Evolutionary conservation across 2,113 vertebrate species (phyloP), one percentile per base, ranked within the genome.

Genomic region (Serilophus lunatus): DNA sequence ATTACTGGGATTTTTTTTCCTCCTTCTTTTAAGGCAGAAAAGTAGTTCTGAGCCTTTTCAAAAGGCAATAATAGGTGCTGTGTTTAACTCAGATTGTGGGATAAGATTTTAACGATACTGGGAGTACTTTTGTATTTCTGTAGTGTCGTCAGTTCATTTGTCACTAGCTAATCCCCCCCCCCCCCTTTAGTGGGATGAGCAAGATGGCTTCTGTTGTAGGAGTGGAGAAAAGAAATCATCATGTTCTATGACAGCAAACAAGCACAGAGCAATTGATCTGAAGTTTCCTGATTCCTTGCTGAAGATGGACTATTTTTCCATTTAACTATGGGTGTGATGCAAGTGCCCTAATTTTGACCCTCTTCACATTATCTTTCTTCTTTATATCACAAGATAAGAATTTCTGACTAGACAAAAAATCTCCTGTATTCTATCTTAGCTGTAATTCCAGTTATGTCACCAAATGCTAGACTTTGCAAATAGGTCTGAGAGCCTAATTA

Each of bases 31-130:
- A 42, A 91, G 53, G 31, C 18, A 64, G 31, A 36, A 61, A 61
- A 69, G 36, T 65, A 54, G 47, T 88, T 92, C 31, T 60, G 59
- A 93, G 33, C 40, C 51, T 70, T 91, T 92, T 90, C 72, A 77
- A 86, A 72, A 91, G 44, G 28, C 35, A 63, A 0, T 82, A 82
- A 63, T 72, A 83, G 79, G 44, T 78, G 18, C 42, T 86, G 47
- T 7, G 4, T 93, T 96, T 92, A 88, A 82, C 42, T 82, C 28
- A 11, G 71, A 83, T 90, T 18, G 4, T 35, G 23, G 82, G 82
- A 50, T 94, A 85, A 90, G 66, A 66, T 93, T 92, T 59, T 83
- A 82, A 59, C 0, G 13, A 59, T 90, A 59, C 47, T 14, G 13
- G 33, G 6, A 71, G 31, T 56, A 71, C n/a, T 86, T 86, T 29